A percentile compares a stretch with the other conserved stretches of the same genome.
phyloP scores from a whole-genome alignment of 2,888 invertebrate genomes.

The Mesorhabditis spiculigera region DNA sequence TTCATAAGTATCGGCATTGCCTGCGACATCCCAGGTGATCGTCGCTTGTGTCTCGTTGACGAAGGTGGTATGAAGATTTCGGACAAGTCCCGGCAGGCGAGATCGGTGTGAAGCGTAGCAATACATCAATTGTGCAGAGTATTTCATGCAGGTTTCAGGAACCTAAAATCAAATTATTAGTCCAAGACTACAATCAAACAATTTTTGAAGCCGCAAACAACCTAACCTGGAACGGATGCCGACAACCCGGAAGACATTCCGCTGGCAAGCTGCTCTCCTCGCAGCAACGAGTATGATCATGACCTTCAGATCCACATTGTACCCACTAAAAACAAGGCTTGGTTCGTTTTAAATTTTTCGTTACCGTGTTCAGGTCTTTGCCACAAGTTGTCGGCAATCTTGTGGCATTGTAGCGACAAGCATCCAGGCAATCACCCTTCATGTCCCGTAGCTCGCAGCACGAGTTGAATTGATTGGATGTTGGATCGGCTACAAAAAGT shows the following conservation, averaged over 20 bases:
- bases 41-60: background rate
- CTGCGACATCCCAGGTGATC: slow-evolving; percentile 10
- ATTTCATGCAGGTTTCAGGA: slow-evolving; percentile 17
- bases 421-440: slow-evolving; percentile 20
- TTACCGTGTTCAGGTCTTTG: background rate
- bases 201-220: background rate
- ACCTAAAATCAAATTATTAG: slow-evolving; percentile 9
- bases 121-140: slow-evolving; percentile 19
- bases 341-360: background rate
- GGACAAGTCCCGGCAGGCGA: background rate
- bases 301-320: slow-evolving; percentile 40
- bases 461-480: background rate
- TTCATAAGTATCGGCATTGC: slow-evolving; percentile 8
- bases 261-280: slow-evolving; percentile 23
- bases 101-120: slow-evolving; percentile 23
- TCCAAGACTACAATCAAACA: background rate
- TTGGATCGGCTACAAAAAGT: background rate
- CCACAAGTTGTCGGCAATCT: slow-evolving; percentile 9
- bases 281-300: slow-evolving; percentile 42
- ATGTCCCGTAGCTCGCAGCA: slow-evolving; percentile 37
- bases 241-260: slow-evolving; percentile 34
- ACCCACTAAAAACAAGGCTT: slow-evolving; percentile 20
- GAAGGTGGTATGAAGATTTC: background rate
- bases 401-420: slow-evolving; percentile 33
- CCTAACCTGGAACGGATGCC: slow-evolving; percentile 33